Conservation (phyloP, 2,113 vertebrate genomes). For the Sphyrna mokarran region DNA sequence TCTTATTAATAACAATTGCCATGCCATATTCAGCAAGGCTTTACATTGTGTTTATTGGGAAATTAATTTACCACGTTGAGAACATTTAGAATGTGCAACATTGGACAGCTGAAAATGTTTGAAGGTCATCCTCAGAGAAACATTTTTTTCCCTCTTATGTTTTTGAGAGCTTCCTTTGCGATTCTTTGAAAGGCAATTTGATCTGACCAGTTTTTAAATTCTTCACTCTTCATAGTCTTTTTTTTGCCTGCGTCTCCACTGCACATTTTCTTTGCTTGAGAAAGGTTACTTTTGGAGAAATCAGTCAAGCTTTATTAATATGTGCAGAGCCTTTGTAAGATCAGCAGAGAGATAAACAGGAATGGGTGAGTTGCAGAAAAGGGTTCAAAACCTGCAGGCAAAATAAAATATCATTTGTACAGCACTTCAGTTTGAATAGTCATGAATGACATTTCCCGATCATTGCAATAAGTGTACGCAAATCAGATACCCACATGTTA, state of each 20-base stretch:
- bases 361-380: conserved; percentile 63
- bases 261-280: conserved; percentile 44
- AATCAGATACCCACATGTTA: neutral
- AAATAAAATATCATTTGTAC: neutral
- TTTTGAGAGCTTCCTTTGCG: conserved; percentile 59
- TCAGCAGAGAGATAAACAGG: conserved; percentile 66
- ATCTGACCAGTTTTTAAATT: conserved; percentile 40
- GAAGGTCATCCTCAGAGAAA: conserved; percentile 53
- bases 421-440: conserved; percentile 19
- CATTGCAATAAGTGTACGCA: neutral
- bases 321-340: conserved; percentile 73
- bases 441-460: neutral
- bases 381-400: conserved; percentile 61
- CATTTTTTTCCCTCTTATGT: conserved; percentile 63
- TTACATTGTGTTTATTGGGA: conserved; percentile 58
- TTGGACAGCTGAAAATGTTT: conserved; percentile 46
- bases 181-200: conserved; percentile 45
- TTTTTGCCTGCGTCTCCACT: conserved; percentile 37
- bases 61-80: conserved; percentile 61
- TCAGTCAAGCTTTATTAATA: conserved; percentile 71
- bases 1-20: conserved; percentile 52
- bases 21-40: conserved; percentile 58
- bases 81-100: conserved; percentile 55
- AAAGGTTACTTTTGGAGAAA: conserved; percentile 41
- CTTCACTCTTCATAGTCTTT: conserved; percentile 36